Conservation (phyloP, 2,888 invertebrate species). For the Tanypteryx hageni region DNA sequence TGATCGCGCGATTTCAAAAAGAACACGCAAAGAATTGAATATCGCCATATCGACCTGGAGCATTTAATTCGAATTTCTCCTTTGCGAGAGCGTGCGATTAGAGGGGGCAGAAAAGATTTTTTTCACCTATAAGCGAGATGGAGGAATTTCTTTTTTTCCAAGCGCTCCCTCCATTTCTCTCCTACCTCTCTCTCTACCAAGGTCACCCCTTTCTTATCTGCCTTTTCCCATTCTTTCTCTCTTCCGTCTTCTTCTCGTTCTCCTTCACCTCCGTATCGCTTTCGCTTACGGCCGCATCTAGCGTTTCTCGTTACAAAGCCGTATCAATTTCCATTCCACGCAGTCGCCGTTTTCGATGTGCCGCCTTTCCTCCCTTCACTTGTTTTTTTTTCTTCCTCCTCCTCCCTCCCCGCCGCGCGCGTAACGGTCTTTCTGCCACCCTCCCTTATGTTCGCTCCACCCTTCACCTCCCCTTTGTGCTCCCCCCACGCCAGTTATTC, state of each 20-base stretch:
- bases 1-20: not conserved
- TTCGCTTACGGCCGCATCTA: too few relatives aligned
- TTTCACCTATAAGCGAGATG: not conserved
- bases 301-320: slow-evolving; percentile 3
- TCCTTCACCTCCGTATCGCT: too few relatives aligned
- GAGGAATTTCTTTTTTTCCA: not conserved
- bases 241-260: not conserved
- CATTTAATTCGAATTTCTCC: slow-evolving; percentile 20
- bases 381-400: not conserved
- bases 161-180: not conserved
- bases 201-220: too few relatives aligned
- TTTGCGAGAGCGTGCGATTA: not conserved
- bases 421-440: not conserved
- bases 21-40: not conserved
- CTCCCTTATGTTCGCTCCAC: not conserved
- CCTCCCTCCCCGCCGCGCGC: not conserved
- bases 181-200: too few relatives aligned
- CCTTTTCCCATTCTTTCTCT: not conserved
- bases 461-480: not conserved
- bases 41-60: not conserved
- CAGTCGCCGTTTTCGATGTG: not conserved
- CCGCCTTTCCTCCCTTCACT: not conserved
- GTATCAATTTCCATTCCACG: slow-evolving; percentile 17
- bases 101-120: not conserved
- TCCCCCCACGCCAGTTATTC: not conserved